Percentiles rank a stretch among this genome's conserved stretches.
These are phyloP conservation scores for Dallia pectoralis DNA, from an alignment of 2,797 vertebrate species.

Conservation along the genomic window DNA sequence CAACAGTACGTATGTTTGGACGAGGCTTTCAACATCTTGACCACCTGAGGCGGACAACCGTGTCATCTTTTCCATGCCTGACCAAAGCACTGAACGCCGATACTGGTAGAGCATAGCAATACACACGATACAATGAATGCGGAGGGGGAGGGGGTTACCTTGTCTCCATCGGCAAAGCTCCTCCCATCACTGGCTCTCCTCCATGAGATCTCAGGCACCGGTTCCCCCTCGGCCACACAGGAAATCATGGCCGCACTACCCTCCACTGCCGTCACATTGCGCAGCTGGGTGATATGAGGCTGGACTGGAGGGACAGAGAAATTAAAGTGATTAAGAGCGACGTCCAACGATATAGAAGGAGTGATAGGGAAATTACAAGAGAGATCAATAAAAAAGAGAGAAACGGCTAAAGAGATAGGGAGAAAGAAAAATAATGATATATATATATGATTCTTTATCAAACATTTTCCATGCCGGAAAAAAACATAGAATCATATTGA, in stretches of 20 bases:
- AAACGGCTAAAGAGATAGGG: not conserved
- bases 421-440: not conserved
- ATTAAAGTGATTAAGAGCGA: constrained; percentile 6
- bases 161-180: constrained; percentile 87
- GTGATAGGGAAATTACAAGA: not conserved
- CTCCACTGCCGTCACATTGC: constrained; percentile 92
- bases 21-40: too few relatives aligned
- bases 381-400: not conserved
- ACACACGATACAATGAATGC: not conserved
- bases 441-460: not conserved
- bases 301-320: constrained; percentile 7
- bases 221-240: constrained; percentile 95
- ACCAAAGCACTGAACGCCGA: not conserved
- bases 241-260: constrained; percentile 88
- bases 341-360: not conserved
- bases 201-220: constrained; percentile 93
- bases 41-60: too few relatives aligned
- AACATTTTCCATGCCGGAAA: too few relatives aligned
- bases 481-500: too few relatives aligned
- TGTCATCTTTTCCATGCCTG: not conserved
- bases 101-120: not conserved
- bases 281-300: constrained; percentile 89
- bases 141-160: constrained; percentile 74
- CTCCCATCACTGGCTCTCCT: constrained; percentile 86
- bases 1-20: too few relatives aligned